Evolutionary conservation across 1,140 invertebrate species (phyloP).

Genomic region (Ruditapes philippinarum): DNA sequence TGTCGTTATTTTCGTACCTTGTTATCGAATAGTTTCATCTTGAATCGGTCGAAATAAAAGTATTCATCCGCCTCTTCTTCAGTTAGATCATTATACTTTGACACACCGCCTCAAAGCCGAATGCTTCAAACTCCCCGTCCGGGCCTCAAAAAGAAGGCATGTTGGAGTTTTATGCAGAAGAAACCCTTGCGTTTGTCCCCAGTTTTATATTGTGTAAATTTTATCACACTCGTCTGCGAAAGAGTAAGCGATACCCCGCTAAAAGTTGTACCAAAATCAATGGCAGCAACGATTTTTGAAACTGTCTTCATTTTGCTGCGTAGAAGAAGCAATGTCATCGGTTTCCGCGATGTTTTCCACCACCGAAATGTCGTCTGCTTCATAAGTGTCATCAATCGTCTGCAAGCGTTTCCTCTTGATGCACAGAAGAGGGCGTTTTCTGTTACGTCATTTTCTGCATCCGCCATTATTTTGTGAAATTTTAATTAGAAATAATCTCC

Average conservation of each 20-base stretch:
- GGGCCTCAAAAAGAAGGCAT: conserved; percentile 88
- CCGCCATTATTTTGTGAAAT: neutral
- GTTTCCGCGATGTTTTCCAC: conserved; percentile 34
- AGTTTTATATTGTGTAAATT: conserved; percentile 90
- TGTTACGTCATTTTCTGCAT: conserved; percentile 16
- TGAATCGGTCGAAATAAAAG: conserved; percentile 90
- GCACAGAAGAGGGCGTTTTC: conserved; percentile 19
- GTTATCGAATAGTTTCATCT: conserved; percentile 89
- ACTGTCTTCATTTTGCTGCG: conserved; percentile 52
- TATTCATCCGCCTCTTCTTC: conserved; percentile 88
- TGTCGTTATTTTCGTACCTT: no score
- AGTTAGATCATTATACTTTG: conserved; percentile 89
- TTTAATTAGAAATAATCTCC: neutral
- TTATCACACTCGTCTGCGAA: conserved; percentile 88
- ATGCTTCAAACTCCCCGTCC: conserved; percentile 89
- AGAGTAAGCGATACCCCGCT: conserved; percentile 90
- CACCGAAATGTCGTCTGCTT: conserved; percentile 40
- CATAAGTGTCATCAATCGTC: conserved; percentile 42
- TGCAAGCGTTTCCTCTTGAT: neutral
- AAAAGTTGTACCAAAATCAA: conserved; percentile 90
- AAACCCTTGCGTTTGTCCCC: conserved; percentile 89
- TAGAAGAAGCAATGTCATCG: conserved; percentile 28
- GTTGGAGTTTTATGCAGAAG: conserved; percentile 90
- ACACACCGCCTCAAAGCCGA: conserved; percentile 89
- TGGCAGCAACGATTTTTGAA: conserved; percentile 88